Evolutionary conservation across 2,797 vertebrate species (phyloP).

Genomic region (Oceanodroma leucorhoa): DNA sequence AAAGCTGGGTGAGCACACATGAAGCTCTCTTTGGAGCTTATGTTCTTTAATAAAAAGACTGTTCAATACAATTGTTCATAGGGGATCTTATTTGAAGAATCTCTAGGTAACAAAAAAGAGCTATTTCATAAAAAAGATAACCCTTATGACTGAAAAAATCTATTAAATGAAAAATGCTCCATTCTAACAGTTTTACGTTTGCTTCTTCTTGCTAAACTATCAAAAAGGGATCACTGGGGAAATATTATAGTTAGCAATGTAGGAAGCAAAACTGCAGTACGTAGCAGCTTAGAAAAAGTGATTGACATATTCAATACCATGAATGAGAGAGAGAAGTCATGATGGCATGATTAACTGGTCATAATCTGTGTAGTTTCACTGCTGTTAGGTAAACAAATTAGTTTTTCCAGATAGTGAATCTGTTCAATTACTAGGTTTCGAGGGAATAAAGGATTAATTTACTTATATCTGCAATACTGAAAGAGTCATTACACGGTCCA

Average conservation of each 20-base stretch:
- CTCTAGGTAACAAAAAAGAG: slow-evolving; percentile 8
- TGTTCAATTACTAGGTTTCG: background rate
- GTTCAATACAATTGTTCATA: slow-evolving; percentile 12
- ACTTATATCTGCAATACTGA: background rate
- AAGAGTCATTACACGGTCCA: background rate
- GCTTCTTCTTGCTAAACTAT: background rate
- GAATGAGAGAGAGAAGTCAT: background rate
- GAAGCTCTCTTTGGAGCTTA: slow-evolving; percentile 7
- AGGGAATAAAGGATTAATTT: background rate
- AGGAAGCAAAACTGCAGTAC: background rate
- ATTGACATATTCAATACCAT: background rate
- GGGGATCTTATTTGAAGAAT: background rate
- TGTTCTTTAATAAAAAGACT: slow-evolving; percentile 41
- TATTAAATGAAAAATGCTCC: slow-evolving; percentile 2
- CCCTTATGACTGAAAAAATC: background rate
- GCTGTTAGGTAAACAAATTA: background rate
- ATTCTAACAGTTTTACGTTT: background rate
- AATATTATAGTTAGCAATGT: background rate
- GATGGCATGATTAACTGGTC: background rate
- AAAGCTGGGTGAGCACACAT: background rate
- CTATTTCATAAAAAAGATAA: slow-evolving; percentile 6
- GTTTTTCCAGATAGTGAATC: background rate
- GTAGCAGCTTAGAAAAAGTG: background rate
- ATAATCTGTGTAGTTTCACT: background rate
- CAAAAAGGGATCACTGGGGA: background rate